These are phyloP conservation scores for Trididemnum clinides DNA, from an alignment of 23 tunicate genomes.

Conservation along the genomic window DNA sequence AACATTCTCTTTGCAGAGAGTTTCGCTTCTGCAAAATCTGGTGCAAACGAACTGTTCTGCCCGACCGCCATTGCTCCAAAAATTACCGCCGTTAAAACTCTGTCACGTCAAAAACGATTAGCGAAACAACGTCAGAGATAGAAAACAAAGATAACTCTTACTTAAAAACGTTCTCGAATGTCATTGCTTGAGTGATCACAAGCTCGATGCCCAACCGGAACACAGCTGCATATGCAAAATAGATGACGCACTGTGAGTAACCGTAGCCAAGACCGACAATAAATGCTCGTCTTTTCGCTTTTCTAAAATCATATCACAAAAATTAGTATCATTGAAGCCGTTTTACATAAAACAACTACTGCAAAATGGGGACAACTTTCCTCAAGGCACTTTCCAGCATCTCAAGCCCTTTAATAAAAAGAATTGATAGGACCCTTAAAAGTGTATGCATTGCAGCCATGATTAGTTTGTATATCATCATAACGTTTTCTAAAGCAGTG, in stretches of 20 bases:
- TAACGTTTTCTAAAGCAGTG: too few relatives aligned
- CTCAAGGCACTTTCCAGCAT: too few relatives aligned
- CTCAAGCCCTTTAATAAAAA: too few relatives aligned
- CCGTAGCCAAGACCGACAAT: conserved; percentile 86
- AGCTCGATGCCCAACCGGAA: conserved; percentile 90
- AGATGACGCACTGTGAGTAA: conserved; percentile 84
- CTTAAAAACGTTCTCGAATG: conserved; percentile 86
- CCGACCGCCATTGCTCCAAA: conserved; percentile 99
- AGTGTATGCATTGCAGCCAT: too few relatives aligned
- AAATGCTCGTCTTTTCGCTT: background rate
- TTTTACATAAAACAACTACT: too few relatives aligned
- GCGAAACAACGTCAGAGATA: background rate
- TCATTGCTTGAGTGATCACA: conserved; percentile 53
- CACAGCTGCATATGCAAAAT: conserved; percentile 93
- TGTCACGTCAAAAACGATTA: background rate
- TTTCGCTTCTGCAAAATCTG: conserved; percentile 94
- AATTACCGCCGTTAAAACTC: conserved; percentile 95
- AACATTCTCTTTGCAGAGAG: conserved; percentile 91
- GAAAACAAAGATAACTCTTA: conserved; percentile 3
- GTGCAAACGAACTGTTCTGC: conserved; percentile 90
- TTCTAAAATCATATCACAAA: too few relatives aligned
- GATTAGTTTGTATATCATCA: too few relatives aligned
- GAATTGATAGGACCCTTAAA: too few relatives aligned
- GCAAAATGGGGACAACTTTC: too few relatives aligned
- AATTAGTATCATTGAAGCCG: too few relatives aligned